Evolutionary conservation across 2,797 vertebrate genomes (phyloP).

Genomic region (Cuniculus paca): DNA sequence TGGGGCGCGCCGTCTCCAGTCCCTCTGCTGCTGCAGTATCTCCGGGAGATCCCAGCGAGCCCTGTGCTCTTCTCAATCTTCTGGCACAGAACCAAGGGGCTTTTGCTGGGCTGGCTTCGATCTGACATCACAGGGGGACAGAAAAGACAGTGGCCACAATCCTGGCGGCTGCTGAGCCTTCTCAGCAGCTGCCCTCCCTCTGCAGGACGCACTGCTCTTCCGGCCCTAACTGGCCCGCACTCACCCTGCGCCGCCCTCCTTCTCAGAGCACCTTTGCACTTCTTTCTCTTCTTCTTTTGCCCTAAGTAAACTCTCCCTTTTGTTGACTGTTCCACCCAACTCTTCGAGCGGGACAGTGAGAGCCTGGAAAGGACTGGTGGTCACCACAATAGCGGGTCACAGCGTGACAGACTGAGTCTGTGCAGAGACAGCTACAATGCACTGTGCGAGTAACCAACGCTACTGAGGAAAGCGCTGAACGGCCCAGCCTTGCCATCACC

Average conservation of each 20-base stretch:
- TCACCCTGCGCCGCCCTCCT: background rate
- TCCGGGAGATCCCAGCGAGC: background rate
- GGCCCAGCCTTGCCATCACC: background rate
- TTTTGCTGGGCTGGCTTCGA: background rate
- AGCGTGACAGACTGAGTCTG: background rate
- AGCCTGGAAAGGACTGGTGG: background rate
- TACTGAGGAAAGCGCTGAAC: background rate
- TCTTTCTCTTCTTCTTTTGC: background rate
- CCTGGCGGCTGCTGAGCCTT: background rate
- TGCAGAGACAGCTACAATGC: background rate
- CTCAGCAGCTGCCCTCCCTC: background rate
- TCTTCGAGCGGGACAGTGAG: background rate
- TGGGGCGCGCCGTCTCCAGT: background rate
- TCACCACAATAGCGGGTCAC: background rate
- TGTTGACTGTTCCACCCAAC: background rate
- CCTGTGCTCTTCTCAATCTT: background rate
- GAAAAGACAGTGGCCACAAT: background rate
- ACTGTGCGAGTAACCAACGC: background rate
- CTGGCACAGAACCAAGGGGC: background rate
- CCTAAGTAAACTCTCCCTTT: background rate
- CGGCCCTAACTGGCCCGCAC: background rate
- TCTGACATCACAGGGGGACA: background rate
- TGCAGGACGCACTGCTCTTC: background rate
- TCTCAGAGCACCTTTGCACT: background rate
- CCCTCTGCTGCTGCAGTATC: rapidly evolving